A percentile compares a stretch with the other conserved stretches of the same genome.
phyloP scores from a whole-genome alignment of 2,113 vertebrate genomes.

The Brachypodius melanocephalos region DNA sequence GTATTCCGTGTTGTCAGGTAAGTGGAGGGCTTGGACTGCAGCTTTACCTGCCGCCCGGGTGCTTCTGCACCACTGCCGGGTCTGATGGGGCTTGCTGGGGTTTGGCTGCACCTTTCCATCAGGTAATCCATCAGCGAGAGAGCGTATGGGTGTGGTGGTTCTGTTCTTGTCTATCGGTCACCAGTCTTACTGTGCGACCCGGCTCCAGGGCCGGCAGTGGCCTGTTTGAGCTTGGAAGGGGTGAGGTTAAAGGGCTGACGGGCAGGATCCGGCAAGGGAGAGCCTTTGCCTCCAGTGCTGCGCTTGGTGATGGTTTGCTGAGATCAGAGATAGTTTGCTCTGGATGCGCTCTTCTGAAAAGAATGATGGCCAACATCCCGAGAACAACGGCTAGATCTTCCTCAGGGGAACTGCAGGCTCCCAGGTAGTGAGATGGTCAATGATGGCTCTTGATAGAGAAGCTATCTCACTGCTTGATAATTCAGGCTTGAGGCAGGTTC shows the following conservation, averaged over 20 bases:
- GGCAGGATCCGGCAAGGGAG: neutral
- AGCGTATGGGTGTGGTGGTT: rapidly evolving
- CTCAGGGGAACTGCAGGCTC: neutral
- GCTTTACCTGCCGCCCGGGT: neutral
- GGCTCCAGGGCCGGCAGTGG: neutral
- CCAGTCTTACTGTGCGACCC: rapidly evolving
- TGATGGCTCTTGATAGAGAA: neutral
- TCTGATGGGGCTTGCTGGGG: neutral
- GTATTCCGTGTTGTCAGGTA: neutral
- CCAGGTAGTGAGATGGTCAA: neutral
- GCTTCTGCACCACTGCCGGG: neutral
- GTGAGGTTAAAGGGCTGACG: neutral
- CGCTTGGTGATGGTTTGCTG: neutral
- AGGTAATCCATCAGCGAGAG: rapidly evolving
- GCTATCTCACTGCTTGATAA: neutral
- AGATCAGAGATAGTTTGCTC: neutral
- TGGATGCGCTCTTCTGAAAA: neutral
- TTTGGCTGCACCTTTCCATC: neutral
- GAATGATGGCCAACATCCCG: rapidly evolving
- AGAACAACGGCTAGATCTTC: neutral
- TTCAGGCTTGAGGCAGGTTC: neutral
- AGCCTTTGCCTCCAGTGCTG: neutral
- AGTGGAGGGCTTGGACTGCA: neutral
- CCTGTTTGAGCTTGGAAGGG: neutral
- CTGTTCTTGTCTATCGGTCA: rapidly evolving